These are phyloP conservation scores for Microvelia longipes DNA, from an alignment of 1,140 invertebrate species.

Conservation along the genomic window DNA sequence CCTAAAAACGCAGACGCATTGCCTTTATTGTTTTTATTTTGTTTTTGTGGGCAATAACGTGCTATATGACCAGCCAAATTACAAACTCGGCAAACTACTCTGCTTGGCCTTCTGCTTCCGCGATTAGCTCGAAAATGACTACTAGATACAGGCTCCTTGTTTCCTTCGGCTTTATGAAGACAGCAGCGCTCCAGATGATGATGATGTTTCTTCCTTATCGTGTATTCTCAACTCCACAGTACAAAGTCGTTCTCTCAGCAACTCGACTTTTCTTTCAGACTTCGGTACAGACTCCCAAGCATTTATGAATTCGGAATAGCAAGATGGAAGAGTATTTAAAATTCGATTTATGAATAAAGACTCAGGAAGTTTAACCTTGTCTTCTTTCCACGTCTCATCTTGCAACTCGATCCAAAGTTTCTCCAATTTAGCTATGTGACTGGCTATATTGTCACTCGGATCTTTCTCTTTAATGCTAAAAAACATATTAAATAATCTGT, in stretches of 20 bases:
- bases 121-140: too few relatives aligned
- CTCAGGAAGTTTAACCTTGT: constrained; percentile 18
- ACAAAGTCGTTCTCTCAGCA: constrained; percentile 1
- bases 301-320: constrained; percentile 21
- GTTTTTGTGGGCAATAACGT: background rate
- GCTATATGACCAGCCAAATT: background rate
- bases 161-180: background rate
- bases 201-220: background rate
- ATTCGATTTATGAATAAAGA: constrained; percentile 19
- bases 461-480: constrained; percentile 21
- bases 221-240: constrained; percentile 1
- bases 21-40: background rate
- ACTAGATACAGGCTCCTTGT: too few relatives aligned
- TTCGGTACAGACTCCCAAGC: constrained; percentile 21
- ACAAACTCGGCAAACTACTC: constrained; percentile 16
- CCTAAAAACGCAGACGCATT: background rate
- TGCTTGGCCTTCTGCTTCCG: background rate
- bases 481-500: constrained; percentile 22
- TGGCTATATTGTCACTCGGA: constrained; percentile 16
- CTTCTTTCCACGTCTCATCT: constrained; percentile 21
- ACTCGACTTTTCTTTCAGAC: background rate
- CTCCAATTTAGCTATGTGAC: constrained; percentile 21
- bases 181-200: constrained; percentile 1
- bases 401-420: constrained; percentile 21
- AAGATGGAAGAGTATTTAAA: constrained; percentile 17